Evolutionary conservation across 2,797 vertebrate genomes (phyloP).

Genomic region (Loris lydekkerianus): DNA sequence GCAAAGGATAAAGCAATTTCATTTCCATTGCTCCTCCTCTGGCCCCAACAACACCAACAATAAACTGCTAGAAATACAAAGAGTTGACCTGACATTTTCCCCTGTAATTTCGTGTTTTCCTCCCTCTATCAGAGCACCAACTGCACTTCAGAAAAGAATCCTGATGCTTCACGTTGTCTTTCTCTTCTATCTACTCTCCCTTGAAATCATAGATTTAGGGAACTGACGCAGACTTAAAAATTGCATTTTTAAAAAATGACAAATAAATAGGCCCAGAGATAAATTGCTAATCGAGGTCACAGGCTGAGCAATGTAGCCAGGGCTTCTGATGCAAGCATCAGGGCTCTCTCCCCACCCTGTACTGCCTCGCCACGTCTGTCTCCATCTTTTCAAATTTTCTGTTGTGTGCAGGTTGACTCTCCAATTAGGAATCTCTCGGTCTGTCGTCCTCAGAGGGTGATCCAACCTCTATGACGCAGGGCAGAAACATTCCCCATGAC

Average conservation of each 20-base stretch:
- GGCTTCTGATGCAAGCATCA: background rate
- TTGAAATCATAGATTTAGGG: background rate
- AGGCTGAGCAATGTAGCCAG: background rate
- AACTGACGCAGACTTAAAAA: background rate
- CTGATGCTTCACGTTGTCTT: background rate
- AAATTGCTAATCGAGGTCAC: background rate
- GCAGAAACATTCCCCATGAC: background rate
- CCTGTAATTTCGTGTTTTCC: background rate
- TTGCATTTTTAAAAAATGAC: background rate
- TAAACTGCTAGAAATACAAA: background rate
- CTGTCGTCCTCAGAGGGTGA: background rate
- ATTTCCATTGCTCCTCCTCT: background rate
- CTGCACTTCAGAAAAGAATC: background rate
- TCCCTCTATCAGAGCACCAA: background rate
- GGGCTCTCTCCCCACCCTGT: background rate
- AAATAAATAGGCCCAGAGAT: background rate
- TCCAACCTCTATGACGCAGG: background rate
- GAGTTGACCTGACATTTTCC: background rate
- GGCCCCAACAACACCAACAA: rapidly evolving
- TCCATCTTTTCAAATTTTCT: background rate
- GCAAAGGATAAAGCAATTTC: background rate
- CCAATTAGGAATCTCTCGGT: background rate
- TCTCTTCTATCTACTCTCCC: background rate
- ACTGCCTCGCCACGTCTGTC: background rate
- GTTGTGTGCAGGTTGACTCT: background rate